These are phyloP conservation scores for Capitella teleta DNA, from an alignment of 1,140 invertebrate genomes.

Conservation along the genomic window DNA sequence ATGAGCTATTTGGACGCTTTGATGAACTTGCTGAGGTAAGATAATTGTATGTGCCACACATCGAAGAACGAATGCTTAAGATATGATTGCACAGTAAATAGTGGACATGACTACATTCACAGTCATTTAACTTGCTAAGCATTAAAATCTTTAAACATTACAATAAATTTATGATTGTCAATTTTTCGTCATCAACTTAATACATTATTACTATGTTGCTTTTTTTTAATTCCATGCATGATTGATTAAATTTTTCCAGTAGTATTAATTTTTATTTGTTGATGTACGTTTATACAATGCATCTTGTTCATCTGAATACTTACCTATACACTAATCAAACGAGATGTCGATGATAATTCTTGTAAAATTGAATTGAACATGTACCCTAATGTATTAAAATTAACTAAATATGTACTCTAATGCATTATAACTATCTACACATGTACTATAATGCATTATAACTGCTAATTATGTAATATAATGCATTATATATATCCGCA, in stretches of 20 bases:
- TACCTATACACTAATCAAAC: background rate
- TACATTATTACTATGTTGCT: no score
- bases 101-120: background rate
- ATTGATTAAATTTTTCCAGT: no score
- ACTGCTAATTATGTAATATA: background rate
- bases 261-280: no score
- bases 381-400: background rate
- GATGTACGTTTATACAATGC: no score
- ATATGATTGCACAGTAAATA: background rate
- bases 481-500: slow-evolving; percentile 31
- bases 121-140: background rate
- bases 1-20: slow-evolving; percentile 85
- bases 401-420: background rate
- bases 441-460: background rate
- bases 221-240: no score
- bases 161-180: background rate
- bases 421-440: background rate
- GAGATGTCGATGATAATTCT: background rate
- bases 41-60: background rate
- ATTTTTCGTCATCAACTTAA: no score
- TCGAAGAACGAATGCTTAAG: background rate
- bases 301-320: no score
- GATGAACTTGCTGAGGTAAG: slow-evolving; percentile 48
- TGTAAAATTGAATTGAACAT: background rate
- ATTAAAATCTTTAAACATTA: background rate